A percentile compares a stretch with the other conserved stretches of the same genome.
phyloP scores from a whole-genome alignment of 2,888 invertebrate species.

The Tridacna crocea region DNA sequence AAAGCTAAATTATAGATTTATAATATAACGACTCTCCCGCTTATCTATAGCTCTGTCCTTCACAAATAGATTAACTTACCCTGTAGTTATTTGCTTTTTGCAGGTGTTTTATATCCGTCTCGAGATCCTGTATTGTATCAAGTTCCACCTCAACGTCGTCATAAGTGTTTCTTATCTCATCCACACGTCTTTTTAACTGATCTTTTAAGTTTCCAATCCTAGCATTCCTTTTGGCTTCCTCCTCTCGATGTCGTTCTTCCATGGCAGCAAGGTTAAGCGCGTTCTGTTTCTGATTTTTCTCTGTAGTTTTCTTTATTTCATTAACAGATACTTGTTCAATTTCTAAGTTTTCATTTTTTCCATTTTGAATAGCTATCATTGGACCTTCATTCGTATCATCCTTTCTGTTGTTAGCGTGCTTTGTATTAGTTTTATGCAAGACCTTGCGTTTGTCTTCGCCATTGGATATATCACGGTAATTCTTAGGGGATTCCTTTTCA shows the following conservation, averaged over 20 bases:
- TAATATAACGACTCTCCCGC: too few species aligned
- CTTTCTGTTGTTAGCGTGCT: not conserved
- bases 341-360: not conserved
- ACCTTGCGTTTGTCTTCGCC: not conserved
- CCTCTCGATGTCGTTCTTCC: not conserved
- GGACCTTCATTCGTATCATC: not conserved
- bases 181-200: not conserved
- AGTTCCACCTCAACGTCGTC: not conserved
- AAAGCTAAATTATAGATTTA: too few species aligned
- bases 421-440: not conserved
- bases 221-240: not conserved
- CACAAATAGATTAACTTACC: not conserved
- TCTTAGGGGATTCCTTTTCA: not conserved
- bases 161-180: not conserved
- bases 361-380: not conserved
- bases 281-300: not conserved
- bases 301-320: not conserved
- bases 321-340: not conserved
- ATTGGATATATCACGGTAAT: not conserved
- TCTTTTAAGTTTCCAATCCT: slow-evolving; percentile 1
- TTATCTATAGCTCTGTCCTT: too few species aligned
- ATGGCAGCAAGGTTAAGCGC: not conserved
- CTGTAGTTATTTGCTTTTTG: not conserved
- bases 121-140: not conserved
- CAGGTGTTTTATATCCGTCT: not conserved